A percentile compares a stretch with the other conserved stretches of the same genome.
Evolutionary conservation across 2,113 vertebrate genomes (phyloP).

Genomic region (Tonatia bakeri): DNA sequence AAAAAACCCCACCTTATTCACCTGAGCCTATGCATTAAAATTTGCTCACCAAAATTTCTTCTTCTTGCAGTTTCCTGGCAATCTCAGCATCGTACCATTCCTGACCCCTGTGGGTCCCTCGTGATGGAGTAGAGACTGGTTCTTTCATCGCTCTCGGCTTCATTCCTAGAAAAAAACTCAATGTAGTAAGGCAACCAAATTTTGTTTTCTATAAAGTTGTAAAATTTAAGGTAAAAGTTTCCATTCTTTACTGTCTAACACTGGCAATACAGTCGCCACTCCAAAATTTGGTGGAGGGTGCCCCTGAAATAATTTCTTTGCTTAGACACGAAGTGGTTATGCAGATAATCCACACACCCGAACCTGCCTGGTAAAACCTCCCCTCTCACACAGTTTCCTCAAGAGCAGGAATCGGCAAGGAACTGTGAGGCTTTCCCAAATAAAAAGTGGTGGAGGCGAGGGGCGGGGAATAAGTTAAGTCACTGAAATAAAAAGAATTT

Average conservation of each 20-base stretch:
- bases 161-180: constrained; percentile 69
- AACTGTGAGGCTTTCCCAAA: not conserved
- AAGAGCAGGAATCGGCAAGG: not conserved
- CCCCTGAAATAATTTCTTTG: not conserved
- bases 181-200: not conserved
- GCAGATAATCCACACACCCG: not conserved
- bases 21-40: not conserved
- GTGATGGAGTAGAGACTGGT: constrained; percentile 78
- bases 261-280: not conserved
- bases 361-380: not conserved
- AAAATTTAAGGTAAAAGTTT: not conserved
- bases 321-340: not conserved
- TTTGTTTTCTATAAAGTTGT: not conserved
- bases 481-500: constrained; percentile 10
- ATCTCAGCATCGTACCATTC: constrained; percentile 93
- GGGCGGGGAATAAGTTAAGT: not conserved
- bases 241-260: not conserved
- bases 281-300: not conserved
- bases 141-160: constrained; percentile 75
- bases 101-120: constrained; percentile 81
- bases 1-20: not conserved
- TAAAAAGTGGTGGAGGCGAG: not conserved
- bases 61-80: constrained; percentile 91
- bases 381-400: not conserved
- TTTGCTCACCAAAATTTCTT: constrained; percentile 89